Evolutionary conservation across 2,888 invertebrate species (phyloP).

Genomic region (Polydesmus complanatus): DNA sequence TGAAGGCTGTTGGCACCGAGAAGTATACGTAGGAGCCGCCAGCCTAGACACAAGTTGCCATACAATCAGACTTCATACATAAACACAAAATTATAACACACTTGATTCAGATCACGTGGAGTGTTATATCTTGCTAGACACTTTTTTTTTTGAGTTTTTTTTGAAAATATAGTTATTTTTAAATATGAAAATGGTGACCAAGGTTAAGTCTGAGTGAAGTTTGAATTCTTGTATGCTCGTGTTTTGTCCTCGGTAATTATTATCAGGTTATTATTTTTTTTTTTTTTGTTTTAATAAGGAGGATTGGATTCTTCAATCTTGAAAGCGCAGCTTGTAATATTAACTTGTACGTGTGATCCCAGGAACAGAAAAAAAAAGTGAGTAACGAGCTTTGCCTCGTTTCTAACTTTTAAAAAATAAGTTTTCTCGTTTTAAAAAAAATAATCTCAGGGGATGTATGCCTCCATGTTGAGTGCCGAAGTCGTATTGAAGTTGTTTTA

Average conservation of each 20-base stretch:
- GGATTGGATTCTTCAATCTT: neutral
- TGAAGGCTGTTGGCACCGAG: constrained; percentile 4
- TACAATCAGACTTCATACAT: constrained; percentile 2
- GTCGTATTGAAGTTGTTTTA: neutral
- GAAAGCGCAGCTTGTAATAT: neutral
- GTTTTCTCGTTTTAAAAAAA: neutral
- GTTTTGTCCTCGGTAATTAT: neutral
- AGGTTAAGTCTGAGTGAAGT: neutral
- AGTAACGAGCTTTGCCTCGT: neutral
- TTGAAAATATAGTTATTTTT: too few relatives aligned
- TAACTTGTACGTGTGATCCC: neutral
- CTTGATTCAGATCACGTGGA: neutral
- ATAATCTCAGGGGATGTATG: neutral
- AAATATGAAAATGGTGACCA: too few relatives aligned
- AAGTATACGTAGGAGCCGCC: constrained; percentile 2
- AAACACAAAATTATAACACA: neutral
- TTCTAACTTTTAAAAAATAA: neutral
- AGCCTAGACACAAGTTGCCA: constrained; percentile 15
- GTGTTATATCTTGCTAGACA: neutral
- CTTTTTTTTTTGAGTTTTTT: too few relatives aligned
- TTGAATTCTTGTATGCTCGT: neutral
- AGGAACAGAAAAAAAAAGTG: neutral
- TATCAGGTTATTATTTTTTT: neutral
- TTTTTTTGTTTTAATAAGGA: too few relatives aligned
- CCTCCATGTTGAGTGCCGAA: neutral